Evolutionary conservation across 2,797 vertebrate genomes (phyloP), one percentile per base, ranked within the genome.

Genomic region (Anomalospiza imberbis): DNA sequence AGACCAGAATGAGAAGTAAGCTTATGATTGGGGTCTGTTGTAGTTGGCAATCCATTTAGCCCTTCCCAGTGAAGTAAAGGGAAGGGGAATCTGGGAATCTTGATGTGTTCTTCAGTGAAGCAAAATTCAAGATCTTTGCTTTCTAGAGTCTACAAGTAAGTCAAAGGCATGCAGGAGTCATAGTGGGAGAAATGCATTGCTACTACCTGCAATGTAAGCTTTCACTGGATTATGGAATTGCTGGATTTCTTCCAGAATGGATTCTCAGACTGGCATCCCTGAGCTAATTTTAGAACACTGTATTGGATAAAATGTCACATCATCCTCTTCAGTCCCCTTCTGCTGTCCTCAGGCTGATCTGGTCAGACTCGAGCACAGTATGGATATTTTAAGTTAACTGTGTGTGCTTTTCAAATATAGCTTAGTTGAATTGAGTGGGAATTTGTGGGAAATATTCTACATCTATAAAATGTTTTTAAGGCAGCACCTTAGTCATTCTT

Each of bases 231-330:
- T 76, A 88, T 50, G 47, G 82, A 85, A 67, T 45, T 44, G n/a
- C 25, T 82, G 79, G 54, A 58, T 78, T 86, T 85, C 60, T 92
- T 89, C 85, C 84, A 67, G 85, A 74, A 55, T 57, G 51, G 58
- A 89, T 80, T 92, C 84, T 96, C 78, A 94, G 61, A 79, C 77
- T 88, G 86, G 77, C 83, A 85, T 84, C 63, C 57, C 68, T 85
- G 63, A 91, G 42, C 67, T 95, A 75, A 94, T 76, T 79, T 96
- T 88, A 88, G 88, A 89, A 70, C 66, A 67, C 22, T 3, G 1
- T 54, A 48, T 58, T 87, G 78, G 48, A 90, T 87, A 51, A 86
- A 94, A 91, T 60, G 51, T 86, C 19, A 7, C 53, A 31, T 89
- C 80, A 85, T 88, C 72, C 31, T 91, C 45, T 89, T 90, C 73